Percentiles rank a stretch among this genome's conserved stretches.
phyloP scores from a whole-genome alignment of 1,140 invertebrate species.

The Procambarus clarkii region DNA sequence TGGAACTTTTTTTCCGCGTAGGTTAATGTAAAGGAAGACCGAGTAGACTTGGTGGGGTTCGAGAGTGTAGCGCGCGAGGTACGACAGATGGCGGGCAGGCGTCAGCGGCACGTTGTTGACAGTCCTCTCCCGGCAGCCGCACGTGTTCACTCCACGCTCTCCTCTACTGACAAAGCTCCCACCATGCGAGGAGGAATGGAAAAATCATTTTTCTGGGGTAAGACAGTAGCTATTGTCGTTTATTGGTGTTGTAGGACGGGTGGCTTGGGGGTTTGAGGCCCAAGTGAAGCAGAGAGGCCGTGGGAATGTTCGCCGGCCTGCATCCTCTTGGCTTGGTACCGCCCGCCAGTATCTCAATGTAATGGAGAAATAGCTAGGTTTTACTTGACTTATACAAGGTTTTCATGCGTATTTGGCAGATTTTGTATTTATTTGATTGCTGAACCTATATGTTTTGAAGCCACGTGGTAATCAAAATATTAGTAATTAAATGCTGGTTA shows the following conservation, averaged over 20 bases:
- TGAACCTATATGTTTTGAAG: too few species aligned
- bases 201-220: conserved; percentile 43
- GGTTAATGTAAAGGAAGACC: too few species aligned
- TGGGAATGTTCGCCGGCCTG: not conserved
- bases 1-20: too few species aligned
- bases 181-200: conserved; percentile 51
- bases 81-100: too few species aligned
- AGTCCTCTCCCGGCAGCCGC: not conserved
- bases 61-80: too few species aligned
- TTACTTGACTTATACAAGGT: not conserved
- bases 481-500: too few species aligned
- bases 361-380: not conserved
- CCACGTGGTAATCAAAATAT: too few species aligned
- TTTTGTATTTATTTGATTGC: too few species aligned
- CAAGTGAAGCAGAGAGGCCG: not conserved
- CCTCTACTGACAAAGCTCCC: not conserved
- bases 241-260: not conserved
- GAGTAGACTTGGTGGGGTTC: too few species aligned
- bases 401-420: too few species aligned
- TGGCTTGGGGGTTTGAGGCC: not conserved
- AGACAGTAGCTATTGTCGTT: not conserved
- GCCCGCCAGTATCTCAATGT: not conserved
- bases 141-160: not conserved
- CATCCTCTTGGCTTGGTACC: not conserved
- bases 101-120: conserved; percentile 23